Conservation (phyloP, 2,888 invertebrate genomes). For the Cantharis rustica region DNA sequence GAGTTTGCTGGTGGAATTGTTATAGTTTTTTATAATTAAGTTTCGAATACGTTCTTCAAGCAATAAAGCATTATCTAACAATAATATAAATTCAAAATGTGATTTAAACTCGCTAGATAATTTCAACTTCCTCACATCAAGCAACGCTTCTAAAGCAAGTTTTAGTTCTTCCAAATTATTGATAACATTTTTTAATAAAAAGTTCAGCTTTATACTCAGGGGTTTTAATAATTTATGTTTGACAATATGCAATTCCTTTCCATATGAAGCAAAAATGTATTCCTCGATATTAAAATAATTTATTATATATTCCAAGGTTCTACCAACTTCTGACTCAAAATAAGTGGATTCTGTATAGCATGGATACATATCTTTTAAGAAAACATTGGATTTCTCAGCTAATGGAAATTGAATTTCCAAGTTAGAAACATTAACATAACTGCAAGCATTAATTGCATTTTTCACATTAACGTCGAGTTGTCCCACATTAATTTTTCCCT, state of each 20-base stretch:
- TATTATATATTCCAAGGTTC: background rate
- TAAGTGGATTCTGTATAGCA: background rate
- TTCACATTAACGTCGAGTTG: background rate
- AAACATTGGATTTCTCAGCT: background rate
- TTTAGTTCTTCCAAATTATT: no score
- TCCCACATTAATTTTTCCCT: background rate
- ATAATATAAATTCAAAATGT: no score
- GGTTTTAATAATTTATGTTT: no score
- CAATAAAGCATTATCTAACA: no score
- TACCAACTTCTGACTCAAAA: background rate
- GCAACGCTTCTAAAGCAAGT: no score
- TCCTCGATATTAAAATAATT: background rate
- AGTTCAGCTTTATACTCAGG: no score
- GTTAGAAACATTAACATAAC: background rate
- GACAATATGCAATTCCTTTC: background rate
- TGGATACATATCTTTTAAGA: background rate
- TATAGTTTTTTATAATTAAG: no score
- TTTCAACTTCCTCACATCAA: no score
- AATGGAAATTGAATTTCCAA: slow-evolving; percentile 8
- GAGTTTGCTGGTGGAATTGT: no score
- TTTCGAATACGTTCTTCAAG: no score
- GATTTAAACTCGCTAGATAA: no score
- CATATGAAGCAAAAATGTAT: background rate
- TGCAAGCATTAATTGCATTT: slow-evolving; percentile 1
- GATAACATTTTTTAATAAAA: no score